Conservation (phyloP, 1,140 invertebrate species). For the Idris sp. region DNA sequence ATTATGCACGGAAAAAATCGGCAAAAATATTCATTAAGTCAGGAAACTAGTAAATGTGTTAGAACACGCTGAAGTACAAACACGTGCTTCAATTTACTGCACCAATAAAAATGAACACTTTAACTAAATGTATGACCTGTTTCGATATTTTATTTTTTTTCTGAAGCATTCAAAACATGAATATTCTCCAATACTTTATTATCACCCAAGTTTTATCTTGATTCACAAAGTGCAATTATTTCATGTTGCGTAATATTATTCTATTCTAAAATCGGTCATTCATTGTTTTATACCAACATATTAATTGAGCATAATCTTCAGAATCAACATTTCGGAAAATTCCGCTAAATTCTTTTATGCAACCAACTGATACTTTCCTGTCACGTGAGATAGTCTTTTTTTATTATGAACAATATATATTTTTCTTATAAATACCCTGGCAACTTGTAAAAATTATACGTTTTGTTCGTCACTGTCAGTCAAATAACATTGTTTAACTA, state of each 20-base stretch:
- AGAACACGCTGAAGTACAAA: constrained; percentile 61
- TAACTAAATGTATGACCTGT: neutral
- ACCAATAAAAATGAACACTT: no score
- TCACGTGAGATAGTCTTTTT: constrained; percentile 21
- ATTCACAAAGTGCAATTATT: constrained; percentile 7
- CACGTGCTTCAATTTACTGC: neutral
- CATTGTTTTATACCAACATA: neutral
- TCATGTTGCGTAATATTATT: constrained; percentile 11
- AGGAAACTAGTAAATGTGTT: constrained; percentile 67
- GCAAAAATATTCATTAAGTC: constrained; percentile 61
- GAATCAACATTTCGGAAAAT: constrained; percentile 23
- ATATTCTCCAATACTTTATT: constrained; percentile 7
- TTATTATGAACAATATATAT: constrained; percentile 7
- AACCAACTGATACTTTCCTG: constrained; percentile 20
- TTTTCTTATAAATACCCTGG: constrained; percentile 44
- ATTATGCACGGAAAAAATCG: constrained; percentile 72
- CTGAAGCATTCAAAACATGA: neutral
- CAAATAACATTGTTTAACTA: constrained; percentile 4
- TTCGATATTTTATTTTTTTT: neutral
- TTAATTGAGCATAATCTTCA: constrained; percentile 10
- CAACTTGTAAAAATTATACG: constrained; percentile 22
- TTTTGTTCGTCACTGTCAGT: constrained; percentile 5
- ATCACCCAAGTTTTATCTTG: neutral
- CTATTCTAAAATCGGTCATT: constrained; percentile 10
- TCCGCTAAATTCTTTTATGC: constrained; percentile 19